Evolutionary conservation across 1,140 invertebrate species (phyloP).

Genomic region (Brachionus manjavacas): DNA sequence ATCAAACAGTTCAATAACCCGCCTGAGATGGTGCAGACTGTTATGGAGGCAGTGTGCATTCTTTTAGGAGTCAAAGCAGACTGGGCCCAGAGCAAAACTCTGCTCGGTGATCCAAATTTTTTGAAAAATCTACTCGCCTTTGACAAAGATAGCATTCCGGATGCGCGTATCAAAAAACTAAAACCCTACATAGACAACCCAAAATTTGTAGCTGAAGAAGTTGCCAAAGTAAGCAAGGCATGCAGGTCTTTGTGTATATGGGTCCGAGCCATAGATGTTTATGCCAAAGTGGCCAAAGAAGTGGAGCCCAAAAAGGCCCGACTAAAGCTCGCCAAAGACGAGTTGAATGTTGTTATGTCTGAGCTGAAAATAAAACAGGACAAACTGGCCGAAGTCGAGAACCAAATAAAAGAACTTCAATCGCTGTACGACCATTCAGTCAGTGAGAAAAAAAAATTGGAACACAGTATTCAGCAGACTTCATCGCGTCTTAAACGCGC

Average conservation of each 20-base stretch:
- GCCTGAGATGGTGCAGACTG: slow-evolving; percentile 57
- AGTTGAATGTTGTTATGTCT: slow-evolving; percentile 55
- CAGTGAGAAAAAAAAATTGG: slow-evolving; percentile 62
- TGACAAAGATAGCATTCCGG: slow-evolving; percentile 72
- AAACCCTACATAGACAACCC: slow-evolving; percentile 61
- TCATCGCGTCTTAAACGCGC: slow-evolving; percentile 71
- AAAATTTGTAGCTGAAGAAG: slow-evolving; percentile 60
- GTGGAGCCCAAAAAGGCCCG: slow-evolving; percentile 70
- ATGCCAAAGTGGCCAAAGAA: slow-evolving; percentile 51
- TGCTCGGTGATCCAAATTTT: slow-evolving; percentile 56
- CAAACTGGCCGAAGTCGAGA: slow-evolving; percentile 55
- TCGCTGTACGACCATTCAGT: slow-evolving; percentile 59
- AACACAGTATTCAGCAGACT: slow-evolving; percentile 68
- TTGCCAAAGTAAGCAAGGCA: slow-evolving; percentile 56
- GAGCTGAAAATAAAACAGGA: slow-evolving; percentile 55
- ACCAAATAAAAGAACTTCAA: slow-evolving; percentile 57
- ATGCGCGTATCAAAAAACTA: slow-evolving; percentile 71
- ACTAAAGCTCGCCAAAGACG: slow-evolving; percentile 60
- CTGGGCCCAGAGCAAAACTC: slow-evolving; percentile 54
- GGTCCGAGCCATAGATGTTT: slow-evolving; percentile 57
- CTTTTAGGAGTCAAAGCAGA: slow-evolving; percentile 72
- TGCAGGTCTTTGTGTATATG: slow-evolving; percentile 58
- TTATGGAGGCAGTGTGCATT: slow-evolving; percentile 79
- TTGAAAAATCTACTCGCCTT: slow-evolving; percentile 59
- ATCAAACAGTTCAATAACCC: slow-evolving; percentile 75